A percentile compares a stretch with the other conserved stretches of the same genome.
Evolutionary conservation across 2,113 vertebrate species (phyloP).

Genomic region (Semicossyphus pulcher): DNA sequence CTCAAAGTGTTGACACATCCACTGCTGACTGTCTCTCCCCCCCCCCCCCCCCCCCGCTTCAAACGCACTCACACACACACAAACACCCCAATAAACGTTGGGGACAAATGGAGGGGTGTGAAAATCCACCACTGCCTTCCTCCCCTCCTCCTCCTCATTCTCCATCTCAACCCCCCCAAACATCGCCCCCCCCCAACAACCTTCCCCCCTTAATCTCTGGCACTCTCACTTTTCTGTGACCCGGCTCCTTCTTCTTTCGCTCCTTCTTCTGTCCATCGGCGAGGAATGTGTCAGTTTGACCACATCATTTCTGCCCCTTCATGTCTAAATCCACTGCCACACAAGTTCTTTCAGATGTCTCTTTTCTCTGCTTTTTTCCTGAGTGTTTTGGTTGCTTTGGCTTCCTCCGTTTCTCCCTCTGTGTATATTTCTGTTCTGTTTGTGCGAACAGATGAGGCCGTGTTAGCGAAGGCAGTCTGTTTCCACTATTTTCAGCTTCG

Average conservation of each 20-base stretch:
- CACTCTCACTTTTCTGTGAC: constrained; percentile 62
- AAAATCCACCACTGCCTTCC: constrained; percentile 72
- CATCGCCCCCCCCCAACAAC: not conserved
- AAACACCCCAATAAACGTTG: constrained; percentile 58
- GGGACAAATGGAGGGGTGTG: constrained; percentile 79
- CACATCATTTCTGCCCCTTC: constrained; percentile 57
- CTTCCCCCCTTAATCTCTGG: constrained; percentile 31
- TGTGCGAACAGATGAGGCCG: constrained; percentile 60
- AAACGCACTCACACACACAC: constrained; percentile 27
- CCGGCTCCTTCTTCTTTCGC: constrained; percentile 18
- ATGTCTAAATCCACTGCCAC: constrained; percentile 24
- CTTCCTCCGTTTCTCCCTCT: constrained; percentile 31
- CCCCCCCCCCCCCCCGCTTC: not conserved
- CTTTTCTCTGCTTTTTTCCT: not conserved
- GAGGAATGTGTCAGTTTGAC: constrained; percentile 80
- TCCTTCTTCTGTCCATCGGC: constrained; percentile 38
- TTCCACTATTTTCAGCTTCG: constrained; percentile 49
- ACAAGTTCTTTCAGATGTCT: constrained; percentile 3
- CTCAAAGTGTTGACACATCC: constrained; percentile 66
- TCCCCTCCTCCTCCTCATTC: constrained; percentile 36
- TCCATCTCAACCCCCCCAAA: not conserved
- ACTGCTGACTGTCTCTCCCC: constrained; percentile 22
- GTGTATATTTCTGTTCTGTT: constrained; percentile 54
- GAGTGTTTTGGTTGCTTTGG: constrained; percentile 42
- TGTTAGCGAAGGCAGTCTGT: constrained; percentile 55